These are phyloP conservation scores for Cydia fagiglandana DNA, from an alignment of 1,140 invertebrate species.

Conservation along the genomic window DNA sequence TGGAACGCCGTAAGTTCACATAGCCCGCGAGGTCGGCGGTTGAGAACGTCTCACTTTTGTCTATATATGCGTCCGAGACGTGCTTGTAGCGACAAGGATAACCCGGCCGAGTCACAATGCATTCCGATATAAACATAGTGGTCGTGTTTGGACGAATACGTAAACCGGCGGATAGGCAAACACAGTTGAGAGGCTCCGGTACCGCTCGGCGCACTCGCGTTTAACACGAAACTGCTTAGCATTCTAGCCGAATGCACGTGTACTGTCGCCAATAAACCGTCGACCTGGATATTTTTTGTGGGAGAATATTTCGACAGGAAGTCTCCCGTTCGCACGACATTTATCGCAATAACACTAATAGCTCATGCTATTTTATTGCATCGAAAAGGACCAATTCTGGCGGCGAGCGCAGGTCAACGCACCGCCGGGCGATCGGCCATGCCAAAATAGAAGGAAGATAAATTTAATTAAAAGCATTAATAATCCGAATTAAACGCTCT, in stretches of 20 bases:
- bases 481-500: constrained; percentile 58
- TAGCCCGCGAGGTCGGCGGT: constrained; percentile 50
- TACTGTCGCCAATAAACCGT: constrained; percentile 68
- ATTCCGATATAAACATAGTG: constrained; percentile 30
- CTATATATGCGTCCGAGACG: constrained; percentile 52
- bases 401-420: constrained; percentile 52
- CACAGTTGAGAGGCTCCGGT: constrained; percentile 46
- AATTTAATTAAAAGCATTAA: constrained; percentile 68
- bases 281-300: constrained; percentile 70
- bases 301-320: constrained; percentile 63
- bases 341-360: constrained; percentile 23
- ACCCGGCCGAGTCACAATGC: constrained; percentile 50
- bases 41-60: constrained; percentile 64
- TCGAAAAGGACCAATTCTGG: constrained; percentile 36
- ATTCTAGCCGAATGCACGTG: constrained; percentile 68
- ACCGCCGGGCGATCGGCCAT: constrained; percentile 44
- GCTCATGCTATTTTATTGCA: constrained; percentile 34
- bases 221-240: constrained; percentile 75
- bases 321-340: constrained; percentile 62
- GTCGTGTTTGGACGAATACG: not conserved
- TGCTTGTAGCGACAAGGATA: constrained; percentile 54
- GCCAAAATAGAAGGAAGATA: constrained; percentile 62
- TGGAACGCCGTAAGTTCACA: constrained; percentile 62
- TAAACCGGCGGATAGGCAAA: constrained; percentile 4
- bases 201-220: constrained; percentile 55